Conservation (phyloP, 2,113 vertebrate genomes). For the Gopherus evgoodei region DNA sequence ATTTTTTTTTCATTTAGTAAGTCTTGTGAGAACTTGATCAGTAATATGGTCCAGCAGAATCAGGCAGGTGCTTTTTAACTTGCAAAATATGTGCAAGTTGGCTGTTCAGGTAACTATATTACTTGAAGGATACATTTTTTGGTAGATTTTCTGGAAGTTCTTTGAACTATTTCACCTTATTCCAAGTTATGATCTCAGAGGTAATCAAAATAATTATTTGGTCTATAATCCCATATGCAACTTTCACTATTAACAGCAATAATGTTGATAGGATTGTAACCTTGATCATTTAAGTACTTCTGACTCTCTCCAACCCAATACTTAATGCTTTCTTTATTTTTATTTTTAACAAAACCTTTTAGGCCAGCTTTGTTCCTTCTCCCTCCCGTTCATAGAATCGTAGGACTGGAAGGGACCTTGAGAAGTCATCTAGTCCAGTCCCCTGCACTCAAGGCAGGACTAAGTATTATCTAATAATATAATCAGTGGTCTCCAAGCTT, state of each 20-base stretch:
- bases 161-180: background rate
- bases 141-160: background rate
- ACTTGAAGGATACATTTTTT: background rate
- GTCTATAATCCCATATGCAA: background rate
- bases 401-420: no score
- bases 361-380: background rate
- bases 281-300: background rate
- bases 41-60: background rate
- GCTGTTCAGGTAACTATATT: background rate
- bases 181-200: background rate
- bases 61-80: background rate
- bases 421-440: no score
- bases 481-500: no score
- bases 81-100: background rate
- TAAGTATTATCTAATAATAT: no score
- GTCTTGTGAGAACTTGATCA: background rate
- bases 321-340: background rate
- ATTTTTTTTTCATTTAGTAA: background rate
- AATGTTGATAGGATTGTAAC: background rate
- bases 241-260: background rate
- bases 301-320: background rate
- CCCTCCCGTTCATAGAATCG: background rate
- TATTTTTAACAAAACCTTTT: background rate
- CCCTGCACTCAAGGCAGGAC: no score
- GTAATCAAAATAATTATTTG: background rate